Evolutionary conservation across 2,797 vertebrate genomes (phyloP).

Genomic region (Halcyon badia): DNA sequence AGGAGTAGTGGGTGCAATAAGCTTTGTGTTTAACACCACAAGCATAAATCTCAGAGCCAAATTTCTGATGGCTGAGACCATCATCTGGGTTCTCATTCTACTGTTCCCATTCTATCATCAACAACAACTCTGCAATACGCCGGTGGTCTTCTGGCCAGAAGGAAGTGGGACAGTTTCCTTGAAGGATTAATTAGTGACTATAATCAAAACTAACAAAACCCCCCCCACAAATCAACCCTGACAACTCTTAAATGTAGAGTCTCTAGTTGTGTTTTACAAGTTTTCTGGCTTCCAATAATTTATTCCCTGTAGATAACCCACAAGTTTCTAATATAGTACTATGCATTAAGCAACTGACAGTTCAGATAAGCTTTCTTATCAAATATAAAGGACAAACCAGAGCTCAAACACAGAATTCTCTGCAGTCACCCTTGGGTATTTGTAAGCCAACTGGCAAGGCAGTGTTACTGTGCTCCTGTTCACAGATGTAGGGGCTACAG

Average conservation of each 20-base stretch:
- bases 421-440: neutral
- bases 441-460: neutral
- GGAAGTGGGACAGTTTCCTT: neutral
- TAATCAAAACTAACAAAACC: conserved; percentile 12
- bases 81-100: neutral
- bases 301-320: neutral
- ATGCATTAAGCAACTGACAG: neutral
- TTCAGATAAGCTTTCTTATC: neutral
- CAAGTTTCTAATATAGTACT: neutral
- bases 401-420: neutral
- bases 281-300: neutral
- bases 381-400: neutral
- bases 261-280: neutral
- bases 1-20: neutral
- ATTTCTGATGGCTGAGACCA: neutral
- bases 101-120: neutral
- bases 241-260: neutral
- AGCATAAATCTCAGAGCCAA: neutral
- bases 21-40: neutral
- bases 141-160: neutral
- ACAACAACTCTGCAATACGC: neutral
- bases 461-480: neutral
- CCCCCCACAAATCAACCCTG: neutral
- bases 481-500: neutral
- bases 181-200: neutral